These are phyloP conservation scores for Euplagia quadripunctaria DNA, from an alignment of 2,888 invertebrate species.

Conservation along the genomic window DNA sequence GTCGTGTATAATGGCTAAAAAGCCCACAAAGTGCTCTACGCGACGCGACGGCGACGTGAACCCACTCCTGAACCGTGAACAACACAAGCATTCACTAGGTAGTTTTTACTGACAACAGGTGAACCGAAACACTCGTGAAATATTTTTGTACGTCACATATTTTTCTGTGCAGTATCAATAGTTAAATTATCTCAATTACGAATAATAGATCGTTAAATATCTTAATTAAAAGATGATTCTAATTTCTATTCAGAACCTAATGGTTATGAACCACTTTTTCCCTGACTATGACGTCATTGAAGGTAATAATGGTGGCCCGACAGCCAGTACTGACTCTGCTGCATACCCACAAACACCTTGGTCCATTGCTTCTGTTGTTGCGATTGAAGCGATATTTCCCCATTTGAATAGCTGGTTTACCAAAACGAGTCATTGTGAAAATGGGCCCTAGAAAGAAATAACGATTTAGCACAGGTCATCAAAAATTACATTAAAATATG, in stretches of 20 bases:
- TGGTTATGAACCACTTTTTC: slow-evolving; percentile 58
- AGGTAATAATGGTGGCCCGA: slow-evolving; percentile 59
- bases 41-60: neutral
- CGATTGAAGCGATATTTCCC: slow-evolving; percentile 66
- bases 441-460: slow-evolving; percentile 54
- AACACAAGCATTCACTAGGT: neutral
- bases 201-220: neutral
- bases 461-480: slow-evolving; percentile 13
- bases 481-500: neutral
- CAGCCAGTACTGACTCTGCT: slow-evolving; percentile 64
- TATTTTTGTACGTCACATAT: neutral
- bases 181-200: neutral
- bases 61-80: neutral
- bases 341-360: slow-evolving; percentile 70
- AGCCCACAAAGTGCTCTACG: no score
- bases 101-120: neutral
- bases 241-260: slow-evolving; percentile 24
- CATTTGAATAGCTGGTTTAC: slow-evolving; percentile 61
- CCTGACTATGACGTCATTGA: slow-evolving; percentile 56
- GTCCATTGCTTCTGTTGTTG: slow-evolving; percentile 67
- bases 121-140: neutral
- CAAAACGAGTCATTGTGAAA: slow-evolving; percentile 60
- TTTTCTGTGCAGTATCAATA: neutral
- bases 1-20: no score
- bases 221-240: neutral